These are phyloP conservation scores for Rhinogobio ventralis DNA, from an alignment of 2,797 vertebrate species.

Conservation along the genomic window DNA sequence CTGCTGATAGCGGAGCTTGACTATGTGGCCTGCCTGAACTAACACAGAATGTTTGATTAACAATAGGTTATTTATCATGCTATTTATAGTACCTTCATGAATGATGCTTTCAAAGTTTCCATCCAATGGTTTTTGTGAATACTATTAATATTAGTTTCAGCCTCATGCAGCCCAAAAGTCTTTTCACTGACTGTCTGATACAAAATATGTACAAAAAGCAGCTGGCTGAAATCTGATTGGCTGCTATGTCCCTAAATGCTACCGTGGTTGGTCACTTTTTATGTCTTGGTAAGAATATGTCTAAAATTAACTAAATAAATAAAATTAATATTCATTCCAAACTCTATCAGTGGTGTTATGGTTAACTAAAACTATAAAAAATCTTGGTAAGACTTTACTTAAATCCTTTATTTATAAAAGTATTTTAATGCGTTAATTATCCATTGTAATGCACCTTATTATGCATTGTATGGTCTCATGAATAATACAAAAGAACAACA, in stretches of 20 bases:
- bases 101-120: neutral
- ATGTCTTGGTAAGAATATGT: neutral
- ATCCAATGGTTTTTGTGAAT: neutral
- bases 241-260: neutral
- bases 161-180: neutral
- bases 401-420: too few species aligned
- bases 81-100: neutral
- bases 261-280: neutral
- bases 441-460: too few species aligned
- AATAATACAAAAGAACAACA: too few species aligned
- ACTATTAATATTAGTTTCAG: neutral
- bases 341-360: too few species aligned
- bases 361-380: neutral
- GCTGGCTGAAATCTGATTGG: neutral
- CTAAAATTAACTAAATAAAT: too few species aligned
- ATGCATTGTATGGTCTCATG: too few species aligned
- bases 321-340: too few species aligned
- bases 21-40: too few species aligned
- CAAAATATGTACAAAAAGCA: neutral
- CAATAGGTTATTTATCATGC: neutral
- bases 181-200: neutral
- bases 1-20: too few species aligned
- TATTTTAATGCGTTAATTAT: too few species aligned
- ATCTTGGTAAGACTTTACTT: neutral
- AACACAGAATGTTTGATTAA: too few species aligned